Evolutionary conservation across 2,113 vertebrate genomes (phyloP).

Genomic region (Excalfactoria chinensis): DNA sequence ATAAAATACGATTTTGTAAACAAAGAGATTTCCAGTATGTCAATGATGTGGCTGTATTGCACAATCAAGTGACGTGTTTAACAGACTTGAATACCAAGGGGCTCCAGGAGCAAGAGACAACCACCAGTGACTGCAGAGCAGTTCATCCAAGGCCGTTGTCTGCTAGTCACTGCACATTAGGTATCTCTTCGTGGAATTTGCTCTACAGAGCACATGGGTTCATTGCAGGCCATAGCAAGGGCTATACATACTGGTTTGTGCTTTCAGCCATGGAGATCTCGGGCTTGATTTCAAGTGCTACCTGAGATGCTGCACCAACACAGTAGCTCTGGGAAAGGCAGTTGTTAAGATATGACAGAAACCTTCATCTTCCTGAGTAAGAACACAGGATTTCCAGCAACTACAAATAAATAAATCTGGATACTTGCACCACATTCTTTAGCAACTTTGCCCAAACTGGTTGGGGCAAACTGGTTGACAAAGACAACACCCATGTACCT

Average conservation of each 20-base stretch:
- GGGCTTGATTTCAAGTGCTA: background rate
- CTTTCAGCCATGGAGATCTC: background rate
- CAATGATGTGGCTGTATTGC: background rate
- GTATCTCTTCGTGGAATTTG: background rate
- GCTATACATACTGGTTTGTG: background rate
- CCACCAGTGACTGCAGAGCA: background rate
- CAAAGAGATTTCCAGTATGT: constrained; percentile 24
- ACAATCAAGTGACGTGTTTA: background rate
- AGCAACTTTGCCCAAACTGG: background rate
- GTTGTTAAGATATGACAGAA: background rate
- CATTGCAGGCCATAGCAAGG: background rate
- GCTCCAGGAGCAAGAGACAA: background rate
- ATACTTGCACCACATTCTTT: background rate
- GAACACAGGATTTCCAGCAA: background rate
- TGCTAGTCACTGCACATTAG: background rate
- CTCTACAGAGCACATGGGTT: background rate
- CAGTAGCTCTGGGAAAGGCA: background rate
- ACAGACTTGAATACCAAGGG: background rate
- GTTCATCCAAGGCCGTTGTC: background rate
- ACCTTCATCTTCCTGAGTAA: background rate
- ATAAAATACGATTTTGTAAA: constrained; percentile 1
- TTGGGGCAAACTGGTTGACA: background rate
- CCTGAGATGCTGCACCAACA: background rate
- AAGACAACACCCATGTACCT: background rate
- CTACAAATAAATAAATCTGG: background rate